phyloP scores from a whole-genome alignment of 1,140 invertebrate species.

The Hetaerina americana region DNA sequence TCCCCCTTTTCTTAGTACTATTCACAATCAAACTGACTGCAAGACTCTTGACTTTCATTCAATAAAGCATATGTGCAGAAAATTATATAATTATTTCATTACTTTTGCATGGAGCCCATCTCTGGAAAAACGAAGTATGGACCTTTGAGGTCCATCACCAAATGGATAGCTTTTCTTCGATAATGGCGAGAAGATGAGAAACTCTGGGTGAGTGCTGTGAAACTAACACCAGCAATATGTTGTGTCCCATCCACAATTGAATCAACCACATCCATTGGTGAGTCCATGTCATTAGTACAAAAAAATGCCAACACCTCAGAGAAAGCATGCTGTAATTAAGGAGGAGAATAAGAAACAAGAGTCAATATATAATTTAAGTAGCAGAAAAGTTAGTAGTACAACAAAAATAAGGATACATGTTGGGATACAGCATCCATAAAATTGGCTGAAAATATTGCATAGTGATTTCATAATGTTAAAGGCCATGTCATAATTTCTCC shows the following conservation, averaged over 20 bases:
- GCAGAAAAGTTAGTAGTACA: too few species aligned
- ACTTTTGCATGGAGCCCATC: conserved; percentile 61
- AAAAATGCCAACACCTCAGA: conserved; percentile 63
- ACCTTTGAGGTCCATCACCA: conserved; percentile 63
- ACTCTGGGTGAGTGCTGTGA: not conserved
- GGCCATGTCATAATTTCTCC: too few species aligned
- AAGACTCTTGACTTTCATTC: too few species aligned
- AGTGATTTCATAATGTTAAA: too few species aligned
- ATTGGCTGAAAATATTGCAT: too few species aligned
- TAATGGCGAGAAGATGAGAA: not conserved
- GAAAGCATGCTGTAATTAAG: conserved; percentile 49
- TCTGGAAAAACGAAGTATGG: conserved; percentile 69
- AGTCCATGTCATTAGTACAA: not conserved
- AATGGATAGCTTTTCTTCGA: conserved; percentile 43
- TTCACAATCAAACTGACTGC: too few species aligned
- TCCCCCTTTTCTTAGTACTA: too few species aligned
- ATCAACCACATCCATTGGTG: conserved; percentile 7
- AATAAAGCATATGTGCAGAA: too few species aligned
- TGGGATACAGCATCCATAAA: too few species aligned
- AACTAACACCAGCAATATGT: not conserved
- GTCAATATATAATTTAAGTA: too few species aligned
- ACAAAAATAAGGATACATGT: too few species aligned
- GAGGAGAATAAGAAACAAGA: too few species aligned
- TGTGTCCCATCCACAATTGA: not conserved
- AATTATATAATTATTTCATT: conserved; percentile 21